Conservation (phyloP, 1,140 invertebrate species). For the Panagrolaimus sp. region DNA sequence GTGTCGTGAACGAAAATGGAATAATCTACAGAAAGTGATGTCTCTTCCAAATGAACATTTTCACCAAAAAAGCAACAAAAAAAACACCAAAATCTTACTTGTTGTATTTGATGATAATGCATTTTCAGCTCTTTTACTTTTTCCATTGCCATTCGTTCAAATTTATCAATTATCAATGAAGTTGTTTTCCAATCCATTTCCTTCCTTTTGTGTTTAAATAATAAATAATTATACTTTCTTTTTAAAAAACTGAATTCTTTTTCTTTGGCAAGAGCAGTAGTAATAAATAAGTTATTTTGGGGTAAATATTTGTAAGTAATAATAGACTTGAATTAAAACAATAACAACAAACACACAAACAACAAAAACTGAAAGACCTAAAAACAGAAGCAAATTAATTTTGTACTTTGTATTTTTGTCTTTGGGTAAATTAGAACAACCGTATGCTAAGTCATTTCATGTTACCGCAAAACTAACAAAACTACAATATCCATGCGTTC, state of each 20-base stretch:
- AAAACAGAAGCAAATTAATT: no score
- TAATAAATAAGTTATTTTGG: background rate
- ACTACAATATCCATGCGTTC: no score
- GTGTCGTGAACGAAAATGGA: no score
- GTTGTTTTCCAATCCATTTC: conserved; percentile 12
- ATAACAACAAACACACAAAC: background rate
- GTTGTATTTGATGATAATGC: conserved; percentile 14
- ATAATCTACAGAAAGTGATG: no score
- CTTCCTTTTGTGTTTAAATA: background rate
- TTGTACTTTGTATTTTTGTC: no score
- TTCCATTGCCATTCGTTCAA: conserved; percentile 13
- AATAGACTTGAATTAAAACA: background rate
- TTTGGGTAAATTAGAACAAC: no score
- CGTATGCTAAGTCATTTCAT: no score
- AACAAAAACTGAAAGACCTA: background rate
- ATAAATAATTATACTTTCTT: no score
- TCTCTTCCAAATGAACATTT: no score
- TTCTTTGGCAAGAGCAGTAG: no score
- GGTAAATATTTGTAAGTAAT: background rate
- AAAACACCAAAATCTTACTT: background rate
- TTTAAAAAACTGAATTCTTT: no score
- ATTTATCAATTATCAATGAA: conserved; percentile 14
- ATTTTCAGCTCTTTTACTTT: conserved; percentile 18
- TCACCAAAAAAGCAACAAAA: background rate
- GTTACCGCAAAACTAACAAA: no score